Base-by-base conservation (phyloP, 2,888 invertebrate species). In the Apantesis nais region DNA sequence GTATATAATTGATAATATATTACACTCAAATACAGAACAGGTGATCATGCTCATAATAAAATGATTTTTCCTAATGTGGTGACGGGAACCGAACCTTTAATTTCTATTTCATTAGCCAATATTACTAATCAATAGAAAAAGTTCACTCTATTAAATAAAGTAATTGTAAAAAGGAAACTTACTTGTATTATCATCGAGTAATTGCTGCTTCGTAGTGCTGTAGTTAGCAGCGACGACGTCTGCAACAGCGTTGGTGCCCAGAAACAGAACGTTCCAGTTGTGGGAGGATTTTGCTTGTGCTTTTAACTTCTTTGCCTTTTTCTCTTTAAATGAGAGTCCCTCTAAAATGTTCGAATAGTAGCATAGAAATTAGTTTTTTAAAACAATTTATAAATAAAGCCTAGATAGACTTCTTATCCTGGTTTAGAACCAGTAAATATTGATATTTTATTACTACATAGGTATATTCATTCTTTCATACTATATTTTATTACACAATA, bases 251-350 rank as follows among this genome's bases (percentile, higher is more conserved):
- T 99, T 98, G 22, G 97, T 96, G 0, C 99, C 99, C 78, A 99
- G 93, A 88, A 99, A 99, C 65, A 99, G 90, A 0, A 98, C 97
- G 92, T 99, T 99, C 99, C 99, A 99, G 88, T 99, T 99, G 89
- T 98, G 97, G 0, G 98, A 96, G 0, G 97, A 97, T 67, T 96
- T 97, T 9, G 97, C 97, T 85, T 96, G 96, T 34, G 96, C 95
- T 90, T 98, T 99, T 77, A 97, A 91, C 87, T 97, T 96, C 68
- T 97, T 94, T 8, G 96, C 96, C 86, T 98, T 99, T 89, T 98
- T 98, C 85, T 97, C 96, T 87, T 99, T 99, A 89, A 96, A 99
- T 31, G 97, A 96, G 0, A 97, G 93, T 0, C 96, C 95, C 72
- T 97, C 97, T 96, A 88, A 29, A 91, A 61, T 66, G 64, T 62